phyloP scores from a whole-genome alignment of 2,888 invertebrate genomes.

The Scaeva pyrastri region DNA sequence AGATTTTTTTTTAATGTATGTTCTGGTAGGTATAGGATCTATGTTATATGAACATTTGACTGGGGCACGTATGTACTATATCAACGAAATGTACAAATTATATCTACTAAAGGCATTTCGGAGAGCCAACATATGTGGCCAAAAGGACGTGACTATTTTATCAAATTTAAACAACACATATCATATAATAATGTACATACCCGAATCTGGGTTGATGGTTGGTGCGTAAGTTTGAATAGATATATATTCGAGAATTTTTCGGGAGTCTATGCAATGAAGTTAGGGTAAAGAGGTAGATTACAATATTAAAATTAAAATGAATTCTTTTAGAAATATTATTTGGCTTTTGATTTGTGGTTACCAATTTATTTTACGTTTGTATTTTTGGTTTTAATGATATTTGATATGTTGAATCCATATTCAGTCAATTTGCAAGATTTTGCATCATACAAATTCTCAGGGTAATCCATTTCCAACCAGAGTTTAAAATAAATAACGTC shows the following conservation, averaged over 20 bases:
- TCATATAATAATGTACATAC: background rate
- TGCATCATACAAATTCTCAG: too few relatives aligned
- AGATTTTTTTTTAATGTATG: slow-evolving; percentile 4
- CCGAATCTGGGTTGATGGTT: background rate
- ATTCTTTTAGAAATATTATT: too few relatives aligned
- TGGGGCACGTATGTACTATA: slow-evolving; percentile 43
- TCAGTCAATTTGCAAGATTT: too few relatives aligned
- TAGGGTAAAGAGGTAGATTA: too few relatives aligned
- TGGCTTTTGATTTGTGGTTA: too few relatives aligned
- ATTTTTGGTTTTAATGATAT: too few relatives aligned
- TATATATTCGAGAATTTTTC: background rate
- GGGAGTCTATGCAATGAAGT: too few relatives aligned
- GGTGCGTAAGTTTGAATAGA: slow-evolving; percentile 9
- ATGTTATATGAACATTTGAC: slow-evolving; percentile 15
- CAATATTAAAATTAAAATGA: too few relatives aligned
- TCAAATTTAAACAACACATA: slow-evolving; percentile 11
- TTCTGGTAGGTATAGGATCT: background rate
- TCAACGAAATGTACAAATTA: slow-evolving; percentile 32
- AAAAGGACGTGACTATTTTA: slow-evolving; percentile 34
- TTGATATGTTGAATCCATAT: too few relatives aligned
- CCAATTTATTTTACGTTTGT: too few relatives aligned
- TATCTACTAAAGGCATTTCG: slow-evolving; percentile 2
- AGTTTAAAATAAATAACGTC: too few relatives aligned
- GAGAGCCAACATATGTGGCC: slow-evolving; percentile 34
- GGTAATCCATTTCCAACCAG: too few relatives aligned